Percentiles rank a stretch among this genome's conserved stretches.
phyloP scores from a whole-genome alignment of 2,797 vertebrate species.

The Linurgus olivaceus region DNA sequence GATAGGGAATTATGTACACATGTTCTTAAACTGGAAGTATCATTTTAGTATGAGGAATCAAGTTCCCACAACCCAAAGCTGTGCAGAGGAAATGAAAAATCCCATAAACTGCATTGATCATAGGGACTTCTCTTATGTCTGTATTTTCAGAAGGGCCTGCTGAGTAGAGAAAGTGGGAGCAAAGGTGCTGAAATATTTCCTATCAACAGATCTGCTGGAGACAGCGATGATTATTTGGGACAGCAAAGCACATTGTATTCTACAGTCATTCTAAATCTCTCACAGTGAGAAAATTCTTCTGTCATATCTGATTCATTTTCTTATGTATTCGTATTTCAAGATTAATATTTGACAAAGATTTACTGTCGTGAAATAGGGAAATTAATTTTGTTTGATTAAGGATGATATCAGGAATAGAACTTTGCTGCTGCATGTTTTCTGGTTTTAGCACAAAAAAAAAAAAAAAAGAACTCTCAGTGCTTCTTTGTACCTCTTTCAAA shows the following conservation, averaged over 20 bases:
- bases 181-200: neutral
- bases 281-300: neutral
- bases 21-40: neutral
- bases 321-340: neutral
- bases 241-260: neutral
- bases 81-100: neutral
- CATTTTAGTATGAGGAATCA: neutral
- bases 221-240: neutral
- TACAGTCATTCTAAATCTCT: neutral
- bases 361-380: neutral
- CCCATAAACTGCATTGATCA: neutral
- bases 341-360: neutral
- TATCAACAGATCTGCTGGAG: neutral
- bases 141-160: neutral
- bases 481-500: neutral
- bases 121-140: neutral
- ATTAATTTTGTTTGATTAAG: neutral
- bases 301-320: neutral
- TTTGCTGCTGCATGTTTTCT: neutral
- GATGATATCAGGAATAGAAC: neutral
- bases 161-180: neutral
- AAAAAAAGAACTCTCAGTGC: neutral
- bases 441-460: neutral
- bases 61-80: neutral
- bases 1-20: neutral